phyloP scores from a whole-genome alignment of 2,888 invertebrate species.

The Microchrysa polita region DNA sequence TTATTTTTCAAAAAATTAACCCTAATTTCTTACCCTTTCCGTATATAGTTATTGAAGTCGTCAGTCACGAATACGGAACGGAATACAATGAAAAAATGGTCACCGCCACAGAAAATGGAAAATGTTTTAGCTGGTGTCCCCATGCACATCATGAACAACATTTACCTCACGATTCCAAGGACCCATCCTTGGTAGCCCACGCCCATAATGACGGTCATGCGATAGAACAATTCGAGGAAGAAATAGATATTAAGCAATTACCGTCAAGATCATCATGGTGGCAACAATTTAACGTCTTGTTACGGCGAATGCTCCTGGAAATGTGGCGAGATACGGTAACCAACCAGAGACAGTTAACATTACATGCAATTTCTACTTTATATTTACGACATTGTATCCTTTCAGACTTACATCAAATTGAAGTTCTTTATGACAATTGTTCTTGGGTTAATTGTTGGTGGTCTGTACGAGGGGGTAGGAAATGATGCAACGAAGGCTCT shows the following conservation, averaged over 20 bases:
- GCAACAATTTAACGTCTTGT: conserved; percentile 74
- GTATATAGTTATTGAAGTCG: conserved; percentile 79
- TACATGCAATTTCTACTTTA: not conserved
- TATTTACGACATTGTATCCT: conserved; percentile 50
- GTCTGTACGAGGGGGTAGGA: conserved; percentile 77
- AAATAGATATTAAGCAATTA: conserved; percentile 66
- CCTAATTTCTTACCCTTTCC: no score
- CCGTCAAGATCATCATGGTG: conserved; percentile 70
- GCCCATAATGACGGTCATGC: not conserved
- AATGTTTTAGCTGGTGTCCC: conserved; percentile 67
- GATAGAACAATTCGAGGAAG: conserved; percentile 59
- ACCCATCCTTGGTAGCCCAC: not conserved
- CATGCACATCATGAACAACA: conserved; percentile 20
- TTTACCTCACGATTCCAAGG: not conserved
- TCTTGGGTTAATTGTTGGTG: conserved; percentile 75
- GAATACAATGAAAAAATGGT: conserved; percentile 76
- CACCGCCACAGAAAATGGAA: conserved; percentile 73
- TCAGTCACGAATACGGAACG: conserved; percentile 80
- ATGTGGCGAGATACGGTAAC: conserved; percentile 77
- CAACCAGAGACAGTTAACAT: no score
- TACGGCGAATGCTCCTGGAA: conserved; percentile 78
- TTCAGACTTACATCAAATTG: conserved; percentile 76
- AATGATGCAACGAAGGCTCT: conserved; percentile 83
- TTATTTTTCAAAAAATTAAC: not conserved
- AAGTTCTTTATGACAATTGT: conserved; percentile 74